These are phyloP conservation scores for Microtus ochrogaster DNA, from an alignment of 2,113 vertebrate species.

Conservation along the genomic window DNA sequence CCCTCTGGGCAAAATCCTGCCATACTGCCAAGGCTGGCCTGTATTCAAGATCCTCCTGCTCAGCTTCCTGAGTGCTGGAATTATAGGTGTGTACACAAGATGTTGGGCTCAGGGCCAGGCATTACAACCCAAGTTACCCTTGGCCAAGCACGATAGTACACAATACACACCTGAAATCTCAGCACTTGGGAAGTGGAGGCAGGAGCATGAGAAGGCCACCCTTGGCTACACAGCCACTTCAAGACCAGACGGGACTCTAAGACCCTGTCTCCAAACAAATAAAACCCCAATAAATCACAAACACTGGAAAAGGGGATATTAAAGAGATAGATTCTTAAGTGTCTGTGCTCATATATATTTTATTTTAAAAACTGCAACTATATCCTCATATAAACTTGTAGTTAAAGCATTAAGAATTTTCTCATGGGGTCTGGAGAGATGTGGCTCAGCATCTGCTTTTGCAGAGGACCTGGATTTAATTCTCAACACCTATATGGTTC, in stretches of 20 bases:
- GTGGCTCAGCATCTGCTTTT: neutral
- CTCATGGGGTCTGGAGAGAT: neutral
- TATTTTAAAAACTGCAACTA: neutral
- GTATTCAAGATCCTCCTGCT: neutral
- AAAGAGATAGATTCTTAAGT: neutral
- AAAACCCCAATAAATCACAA: neutral
- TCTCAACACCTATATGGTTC: neutral
- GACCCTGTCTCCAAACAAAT: neutral
- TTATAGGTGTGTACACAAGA: neutral
- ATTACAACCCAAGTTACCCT: neutral
- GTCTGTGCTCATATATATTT: neutral
- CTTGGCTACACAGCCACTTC: neutral
- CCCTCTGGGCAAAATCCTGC: neutral
- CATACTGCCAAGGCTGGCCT: neutral
- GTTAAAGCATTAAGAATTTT: neutral
- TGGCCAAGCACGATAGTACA: neutral
- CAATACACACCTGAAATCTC: neutral
- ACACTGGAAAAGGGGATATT: neutral
- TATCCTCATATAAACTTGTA: neutral
- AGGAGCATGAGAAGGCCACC: neutral
- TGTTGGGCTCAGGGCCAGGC: neutral
- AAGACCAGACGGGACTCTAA: neutral
- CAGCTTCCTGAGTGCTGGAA: neutral
- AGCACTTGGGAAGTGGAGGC: neutral
- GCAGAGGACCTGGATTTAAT: neutral